Base-by-base conservation (phyloP, 2,888 invertebrate genomes). In the Eueremaeus valkanovi region DNA sequence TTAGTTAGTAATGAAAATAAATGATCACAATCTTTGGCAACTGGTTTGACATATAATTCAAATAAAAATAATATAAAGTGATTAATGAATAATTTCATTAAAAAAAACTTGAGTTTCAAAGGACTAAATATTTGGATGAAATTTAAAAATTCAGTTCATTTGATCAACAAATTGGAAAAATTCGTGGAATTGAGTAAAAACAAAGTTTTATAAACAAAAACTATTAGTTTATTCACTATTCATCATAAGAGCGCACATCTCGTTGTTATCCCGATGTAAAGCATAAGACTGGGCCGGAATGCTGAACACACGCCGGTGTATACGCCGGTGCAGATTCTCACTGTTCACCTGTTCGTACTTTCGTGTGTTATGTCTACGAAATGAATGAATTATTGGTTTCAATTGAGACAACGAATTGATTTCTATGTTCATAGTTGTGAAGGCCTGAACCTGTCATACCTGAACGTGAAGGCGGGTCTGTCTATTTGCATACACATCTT, bases 401-500 rank as follows among this genome's bases (percentile, higher is more conserved):
- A n/a, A n/a, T n/a, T n/a, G n/a, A n/a, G n/a, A n/a, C n/a, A n/a
- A n/a, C n/a, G n/a, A n/a, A n/a, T n/a, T n/a, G n/a, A n/a, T n/a
- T n/a, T 36, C 36, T 36, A 36, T 36, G 11, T 11, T 49, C 6
- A 49, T n/a, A 16, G 21, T 6, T n/a, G 16, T 5, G 49, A 55
- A 55, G 55, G 9, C 24, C 6, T 16, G 6, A 8, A 16, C n/a
- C 9, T n/a, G 21, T 42, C 75, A 29, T 83, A 90, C 90, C 85
- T 88, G 76, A 89, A 84, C 6, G 85, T 79, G 29, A 89, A 86
- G 76, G 89, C 87, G 2, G 90, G 90, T 80, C 91, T 89, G 68
- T 87, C 87, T 84, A 93, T 86, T 81, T 89, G 89, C 85, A 92
- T 87, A 83, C 92, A 93, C 73, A 92, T 85, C 79, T 89, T 88